These are phyloP conservation scores for Pogonognathellus flavescens DNA, from an alignment of 1,140 invertebrate species.

Conservation along the genomic window DNA sequence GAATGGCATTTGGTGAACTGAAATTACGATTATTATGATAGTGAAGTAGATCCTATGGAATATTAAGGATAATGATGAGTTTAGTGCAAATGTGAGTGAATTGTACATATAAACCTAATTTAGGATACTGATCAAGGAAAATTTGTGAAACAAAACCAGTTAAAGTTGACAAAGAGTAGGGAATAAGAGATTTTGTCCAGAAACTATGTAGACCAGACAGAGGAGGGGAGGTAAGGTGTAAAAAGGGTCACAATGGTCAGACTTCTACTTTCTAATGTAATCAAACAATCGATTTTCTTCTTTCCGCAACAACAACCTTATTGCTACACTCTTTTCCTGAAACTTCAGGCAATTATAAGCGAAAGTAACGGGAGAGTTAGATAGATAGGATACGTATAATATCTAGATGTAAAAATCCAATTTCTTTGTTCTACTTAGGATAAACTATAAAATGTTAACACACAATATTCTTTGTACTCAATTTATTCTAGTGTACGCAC, in stretches of 20 bases:
- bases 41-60: constrained; percentile 7
- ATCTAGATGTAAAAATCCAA: too few species aligned
- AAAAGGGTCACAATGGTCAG: neutral
- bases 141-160: constrained; percentile 46
- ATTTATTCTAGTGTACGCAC: too few species aligned
- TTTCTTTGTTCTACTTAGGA: too few species aligned
- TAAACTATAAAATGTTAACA: too few species aligned
- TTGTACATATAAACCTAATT: constrained; percentile 22
- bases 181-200: neutral
- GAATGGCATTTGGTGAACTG: constrained; percentile 30
- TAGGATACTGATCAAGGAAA: constrained; percentile 9
- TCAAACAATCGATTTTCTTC: too few species aligned
- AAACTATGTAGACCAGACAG: constrained; percentile 8
- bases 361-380: too few species aligned
- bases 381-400: too few species aligned
- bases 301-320: too few species aligned
- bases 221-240: neutral
- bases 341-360: too few species aligned
- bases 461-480: too few species aligned
- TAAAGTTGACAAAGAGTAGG: constrained; percentile 7
- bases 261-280: too few species aligned
- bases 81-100: constrained; percentile 46
- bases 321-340: too few species aligned
- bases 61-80: constrained; percentile 26
- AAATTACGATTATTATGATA: constrained; percentile 28